phyloP scores from a whole-genome alignment of 2,888 invertebrate species.

The Oligia fasciuncula region DNA sequence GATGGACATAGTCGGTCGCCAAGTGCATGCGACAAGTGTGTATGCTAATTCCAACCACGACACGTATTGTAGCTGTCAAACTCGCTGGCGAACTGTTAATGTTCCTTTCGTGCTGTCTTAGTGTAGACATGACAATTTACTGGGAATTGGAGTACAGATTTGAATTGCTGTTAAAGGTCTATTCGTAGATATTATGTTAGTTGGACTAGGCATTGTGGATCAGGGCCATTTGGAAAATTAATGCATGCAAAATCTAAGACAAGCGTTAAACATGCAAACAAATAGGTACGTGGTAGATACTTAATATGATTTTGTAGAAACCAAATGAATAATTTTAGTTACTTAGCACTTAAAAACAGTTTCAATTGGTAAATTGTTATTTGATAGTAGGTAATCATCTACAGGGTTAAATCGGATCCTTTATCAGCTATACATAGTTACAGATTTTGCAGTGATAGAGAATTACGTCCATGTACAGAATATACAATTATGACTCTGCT shows the following conservation, averaged over 20 bases:
- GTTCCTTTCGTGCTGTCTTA: conserved; percentile 70
- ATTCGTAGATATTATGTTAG: conserved; percentile 25
- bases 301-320: not conserved
- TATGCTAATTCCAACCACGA: conserved; percentile 85
- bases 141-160: conserved; percentile 43
- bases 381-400: not conserved
- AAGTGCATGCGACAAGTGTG: conserved; percentile 82
- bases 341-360: not conserved
- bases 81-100: conserved; percentile 79
- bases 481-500: not conserved
- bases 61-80: conserved; percentile 84
- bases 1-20: conserved; percentile 71
- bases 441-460: not conserved
- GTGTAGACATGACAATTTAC: conserved; percentile 71
- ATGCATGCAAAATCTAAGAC: not conserved
- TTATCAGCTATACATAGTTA: not conserved
- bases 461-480: no score
- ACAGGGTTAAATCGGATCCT: not conserved
- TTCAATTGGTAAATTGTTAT: not conserved
- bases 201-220: conserved; percentile 18
- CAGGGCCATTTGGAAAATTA: conserved; percentile 12
- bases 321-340: not conserved
- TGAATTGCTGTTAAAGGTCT: conserved; percentile 25
- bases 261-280: not conserved
- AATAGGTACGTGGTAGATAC: no score